Base-by-base conservation (phyloP, 1,140 invertebrate species). In the Bilobella aurantiaca region DNA sequence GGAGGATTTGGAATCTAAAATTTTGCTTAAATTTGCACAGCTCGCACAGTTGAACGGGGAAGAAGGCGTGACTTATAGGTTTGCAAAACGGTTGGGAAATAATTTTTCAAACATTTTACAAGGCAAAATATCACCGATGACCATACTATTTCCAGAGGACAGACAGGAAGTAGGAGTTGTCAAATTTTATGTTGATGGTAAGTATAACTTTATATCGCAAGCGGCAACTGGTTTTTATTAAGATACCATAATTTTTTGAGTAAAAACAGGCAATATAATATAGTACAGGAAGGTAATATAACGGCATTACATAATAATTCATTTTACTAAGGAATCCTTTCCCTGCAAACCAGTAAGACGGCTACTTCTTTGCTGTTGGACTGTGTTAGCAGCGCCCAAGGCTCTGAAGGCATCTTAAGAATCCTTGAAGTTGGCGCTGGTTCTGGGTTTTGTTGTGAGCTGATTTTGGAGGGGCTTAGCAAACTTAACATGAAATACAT, bases 381-480 rank as follows among this genome's bases (percentile, higher is more conserved):
- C 37, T 12, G 49, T 5, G 49, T 3, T 53, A 53, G 49, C 23
- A 18, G 49, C 12, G 21, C 23, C 21, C 34, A 62, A 42, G 16
- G 12, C n/a, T n/a, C n/a, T n/a, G n/a, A n/a, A 58, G 18, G 23
- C 3, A 18, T 58, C 16, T 23, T 62, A 5, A 37, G 64, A 0
- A 34, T 66, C n/a, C 46, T 66, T 14, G 64, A 66, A 62, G 58
- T 66, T 1, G 64, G 64, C n/a, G 64, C 64, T 27, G 64, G 64
- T 1, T 61, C 64, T 18, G 64, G 64, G 12, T 42, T 25, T 8
- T 28, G 49, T 1, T 28, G 31, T 1, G 1, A 16, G 3, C 3
- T 62, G 16, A 23, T 61, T 5, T 5, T 61, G 1, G 12, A 29
- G 28, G 58, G 12, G 1, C 30, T 66, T 14, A 32, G 31, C 27